phyloP scores from a whole-genome alignment of 2,797 vertebrate species.

The Sphenodon punctatus region DNA sequence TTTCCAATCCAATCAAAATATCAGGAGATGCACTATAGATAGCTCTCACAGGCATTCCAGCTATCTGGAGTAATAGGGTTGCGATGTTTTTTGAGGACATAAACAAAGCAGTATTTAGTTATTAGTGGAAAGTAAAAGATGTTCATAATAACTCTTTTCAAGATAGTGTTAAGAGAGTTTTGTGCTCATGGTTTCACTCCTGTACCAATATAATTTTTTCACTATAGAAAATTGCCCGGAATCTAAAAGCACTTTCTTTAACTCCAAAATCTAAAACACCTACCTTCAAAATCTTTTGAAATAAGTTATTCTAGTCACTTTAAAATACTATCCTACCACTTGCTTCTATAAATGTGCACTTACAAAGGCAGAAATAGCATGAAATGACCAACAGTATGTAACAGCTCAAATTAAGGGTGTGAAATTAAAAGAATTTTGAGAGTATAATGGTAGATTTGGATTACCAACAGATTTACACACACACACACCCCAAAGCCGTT shows the following conservation, averaged over 20 bases:
- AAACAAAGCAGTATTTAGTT: background rate
- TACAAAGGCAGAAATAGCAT: background rate
- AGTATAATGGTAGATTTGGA: conserved; percentile 14
- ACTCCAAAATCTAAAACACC: background rate
- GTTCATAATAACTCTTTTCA: background rate
- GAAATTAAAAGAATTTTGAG: conserved; percentile 4
- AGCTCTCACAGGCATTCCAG: conserved; percentile 23
- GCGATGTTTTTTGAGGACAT: background rate
- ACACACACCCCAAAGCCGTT: conserved; percentile 18
- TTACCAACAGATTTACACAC: conserved; percentile 25
- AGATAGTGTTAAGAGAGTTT: background rate
- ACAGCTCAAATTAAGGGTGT: background rate
- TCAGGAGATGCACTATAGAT: conserved; percentile 44
- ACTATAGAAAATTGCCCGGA: background rate
- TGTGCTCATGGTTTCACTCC: background rate
- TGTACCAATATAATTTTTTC: background rate
- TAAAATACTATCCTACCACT: background rate
- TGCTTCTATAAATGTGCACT: background rate
- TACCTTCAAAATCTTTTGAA: background rate
- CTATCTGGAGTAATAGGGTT: background rate
- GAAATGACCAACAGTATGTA: background rate
- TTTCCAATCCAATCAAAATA: conserved; percentile 33
- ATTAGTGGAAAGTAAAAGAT: background rate
- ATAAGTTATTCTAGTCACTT: background rate
- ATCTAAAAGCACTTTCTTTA: background rate